Base-by-base conservation (phyloP, 2,113 vertebrate species). In the Bos indicus region DNA sequence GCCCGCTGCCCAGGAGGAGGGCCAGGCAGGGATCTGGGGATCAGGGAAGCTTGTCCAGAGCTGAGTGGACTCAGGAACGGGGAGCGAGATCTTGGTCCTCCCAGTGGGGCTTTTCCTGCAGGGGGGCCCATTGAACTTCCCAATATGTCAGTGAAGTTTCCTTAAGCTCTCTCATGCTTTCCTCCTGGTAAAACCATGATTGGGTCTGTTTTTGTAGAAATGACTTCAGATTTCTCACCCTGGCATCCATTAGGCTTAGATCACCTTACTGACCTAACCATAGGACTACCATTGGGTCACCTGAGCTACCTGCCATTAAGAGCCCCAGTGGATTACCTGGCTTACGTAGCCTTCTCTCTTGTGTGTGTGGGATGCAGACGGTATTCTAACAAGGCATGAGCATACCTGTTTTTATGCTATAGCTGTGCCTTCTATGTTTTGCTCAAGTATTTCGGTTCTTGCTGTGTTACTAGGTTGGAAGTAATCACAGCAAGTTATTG, bases 1-100 rank as follows among this genome's bases (percentile, higher is more conserved):
- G 5, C 88, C 30, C 2, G 0, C n/a, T 4, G 10, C 26, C 9
- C 5, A 4, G 6, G 6, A 8, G 0, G 15, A 9, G 16, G 48
- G 12, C 62, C 21, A 1, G 17, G 13, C n/a, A 28, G 11, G 33
- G 26, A 7, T 25, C 52, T 0, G 2, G 43, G 82, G 82, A 8
- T 54, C 19, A 17, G 28, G 71, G 80, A 1, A 19, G 28, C 13
- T 30, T 17, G 11, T 48, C 74, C 57, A 23, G 5, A 56, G 92
- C 62, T 16, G 56, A 48, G 21, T 6, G 43, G n/a, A 9, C 80
- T 19, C 5, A 0, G 83, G 12, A 43, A 54, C 28, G 81, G 23
- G 3, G 12, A 9, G 5, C 2, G 0, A 25, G 40, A 5, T 13
- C 57, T 60, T 36, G 12, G 28, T 5, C 25, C 60, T 46, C 11